These are phyloP conservation scores for Pollimyrus isidori DNA, from an alignment of 2,113 vertebrate genomes.

Conservation along the genomic window DNA sequence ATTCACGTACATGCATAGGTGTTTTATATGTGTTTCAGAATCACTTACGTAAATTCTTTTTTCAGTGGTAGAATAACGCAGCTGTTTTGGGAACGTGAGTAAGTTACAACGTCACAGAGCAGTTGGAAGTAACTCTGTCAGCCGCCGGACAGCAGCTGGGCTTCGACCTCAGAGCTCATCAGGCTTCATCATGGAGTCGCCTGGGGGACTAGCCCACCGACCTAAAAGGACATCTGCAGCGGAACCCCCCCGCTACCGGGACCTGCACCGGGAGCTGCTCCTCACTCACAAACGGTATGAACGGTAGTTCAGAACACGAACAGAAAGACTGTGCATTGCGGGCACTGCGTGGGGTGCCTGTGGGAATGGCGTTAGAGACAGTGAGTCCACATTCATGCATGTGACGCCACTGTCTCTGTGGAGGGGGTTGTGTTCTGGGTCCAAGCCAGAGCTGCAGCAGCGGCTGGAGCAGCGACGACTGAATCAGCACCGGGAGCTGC, in stretches of 20 bases:
- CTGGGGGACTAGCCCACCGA: background rate
- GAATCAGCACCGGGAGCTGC: constrained; percentile 54
- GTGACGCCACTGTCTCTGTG: background rate
- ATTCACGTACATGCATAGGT: background rate
- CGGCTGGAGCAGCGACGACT: constrained; percentile 58
- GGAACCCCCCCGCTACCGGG: constrained; percentile 51
- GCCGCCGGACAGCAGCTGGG: background rate
- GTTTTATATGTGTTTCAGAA: background rate
- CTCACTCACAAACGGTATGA: constrained; percentile 65
- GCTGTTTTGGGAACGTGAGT: background rate
- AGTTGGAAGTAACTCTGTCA: background rate
- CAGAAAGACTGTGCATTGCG: background rate
- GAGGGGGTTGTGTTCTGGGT: constrained; percentile 59
- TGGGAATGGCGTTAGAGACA: background rate
- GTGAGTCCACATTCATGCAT: background rate
- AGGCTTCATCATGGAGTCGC: background rate
- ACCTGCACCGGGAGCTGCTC: constrained; percentile 66
- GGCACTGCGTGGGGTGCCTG: background rate
- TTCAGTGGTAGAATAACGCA: background rate
- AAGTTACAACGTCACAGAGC: background rate
- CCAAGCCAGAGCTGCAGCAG: constrained; percentile 58
- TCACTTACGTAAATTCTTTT: background rate
- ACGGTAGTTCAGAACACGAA: background rate
- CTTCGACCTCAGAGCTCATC: background rate
- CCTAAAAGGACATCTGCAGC: constrained; percentile 16